Conservation (phyloP, 2,797 vertebrate genomes). For the Hippoglossus hippoglossus region DNA sequence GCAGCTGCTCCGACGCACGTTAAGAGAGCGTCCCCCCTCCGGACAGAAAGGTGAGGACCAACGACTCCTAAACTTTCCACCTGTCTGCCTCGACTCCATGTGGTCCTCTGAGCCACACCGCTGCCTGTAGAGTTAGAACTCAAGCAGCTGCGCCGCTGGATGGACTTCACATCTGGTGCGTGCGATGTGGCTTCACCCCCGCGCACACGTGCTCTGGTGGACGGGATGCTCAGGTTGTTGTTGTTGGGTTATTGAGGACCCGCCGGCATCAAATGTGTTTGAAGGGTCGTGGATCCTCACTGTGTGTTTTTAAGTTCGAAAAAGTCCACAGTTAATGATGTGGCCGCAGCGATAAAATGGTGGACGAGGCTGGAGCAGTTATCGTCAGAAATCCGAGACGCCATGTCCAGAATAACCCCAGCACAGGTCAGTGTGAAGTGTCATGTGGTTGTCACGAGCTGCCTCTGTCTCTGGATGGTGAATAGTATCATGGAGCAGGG, state of each 20-base stretch:
- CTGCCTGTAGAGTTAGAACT: not conserved
- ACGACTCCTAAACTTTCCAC: constrained; percentile 38
- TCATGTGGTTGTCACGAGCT: no score
- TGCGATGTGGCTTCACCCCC: constrained; percentile 14
- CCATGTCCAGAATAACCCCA: no score
- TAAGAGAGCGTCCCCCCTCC: not conserved
- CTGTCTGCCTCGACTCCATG: no score
- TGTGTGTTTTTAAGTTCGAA: not conserved
- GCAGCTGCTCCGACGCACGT: constrained; percentile 22
- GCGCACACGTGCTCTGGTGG: constrained; percentile 26
- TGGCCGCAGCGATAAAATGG: not conserved
- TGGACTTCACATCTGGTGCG: constrained; percentile 4
- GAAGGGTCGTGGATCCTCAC: constrained; percentile 1
- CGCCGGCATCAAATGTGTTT: constrained; percentile 1
- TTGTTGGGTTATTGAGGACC: not conserved
- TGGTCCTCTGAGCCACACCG: no score
- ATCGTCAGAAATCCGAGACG: no score
- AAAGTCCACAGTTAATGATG: not conserved
- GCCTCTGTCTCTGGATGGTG: no score
- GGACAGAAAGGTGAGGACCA: constrained; percentile 40
- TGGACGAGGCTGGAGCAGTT: not conserved
- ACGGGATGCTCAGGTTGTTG: constrained; percentile 1
- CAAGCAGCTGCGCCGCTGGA: not conserved
- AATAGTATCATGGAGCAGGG: no score
- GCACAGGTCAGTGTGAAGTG: no score